These are phyloP conservation scores for Rotaria macrura DNA, from an alignment of 2,888 invertebrate genomes.

Conservation along the genomic window DNA sequence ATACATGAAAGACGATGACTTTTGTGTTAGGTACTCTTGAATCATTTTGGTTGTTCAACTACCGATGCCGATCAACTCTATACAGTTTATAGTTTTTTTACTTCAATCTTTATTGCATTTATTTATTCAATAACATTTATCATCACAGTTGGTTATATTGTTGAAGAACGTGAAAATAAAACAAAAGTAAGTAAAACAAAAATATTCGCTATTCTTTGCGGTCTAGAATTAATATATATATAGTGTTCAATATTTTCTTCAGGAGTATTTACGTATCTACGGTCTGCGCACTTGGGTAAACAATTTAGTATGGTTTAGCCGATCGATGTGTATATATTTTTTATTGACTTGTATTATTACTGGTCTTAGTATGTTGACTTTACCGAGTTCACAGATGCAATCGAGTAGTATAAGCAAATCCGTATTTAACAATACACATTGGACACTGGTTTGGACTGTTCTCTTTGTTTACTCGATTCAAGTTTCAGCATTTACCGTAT, in stretches of 20 bases:
- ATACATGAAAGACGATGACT: not conserved
- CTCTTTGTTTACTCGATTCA: slow-evolving; percentile 10
- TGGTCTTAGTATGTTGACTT: not conserved
- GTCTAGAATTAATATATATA: too few species aligned
- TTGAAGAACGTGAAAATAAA: slow-evolving; percentile 23
- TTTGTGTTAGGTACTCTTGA: not conserved
- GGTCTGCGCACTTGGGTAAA: slow-evolving; percentile 14
- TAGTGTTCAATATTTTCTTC: too few species aligned
- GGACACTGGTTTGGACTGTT: not conserved
- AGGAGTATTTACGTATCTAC: slow-evolving; percentile 27
- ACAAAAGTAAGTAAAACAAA: not conserved
- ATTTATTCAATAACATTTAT: slow-evolving; percentile 22
- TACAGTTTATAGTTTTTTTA: slow-evolving; percentile 22
- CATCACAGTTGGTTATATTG: slow-evolving; percentile 22
- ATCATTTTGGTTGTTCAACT: slow-evolving; percentile 20
- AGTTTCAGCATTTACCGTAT: slow-evolving; percentile 9
- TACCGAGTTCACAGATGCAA: not conserved
- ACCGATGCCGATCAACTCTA: slow-evolving; percentile 19
- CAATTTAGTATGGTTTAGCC: slow-evolving; percentile 24
- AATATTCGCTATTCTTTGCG: not conserved
- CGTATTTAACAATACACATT: not conserved
- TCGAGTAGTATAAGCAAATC: not conserved
- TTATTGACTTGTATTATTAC: not conserved
- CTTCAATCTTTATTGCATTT: not conserved
- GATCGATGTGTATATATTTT: slow-evolving; percentile 22